Percentiles rank a stretch among this genome's conserved stretches.
Conservation (phyloP, 2,113 vertebrate genomes). For the Brachypteracias leptosomus region DNA sequence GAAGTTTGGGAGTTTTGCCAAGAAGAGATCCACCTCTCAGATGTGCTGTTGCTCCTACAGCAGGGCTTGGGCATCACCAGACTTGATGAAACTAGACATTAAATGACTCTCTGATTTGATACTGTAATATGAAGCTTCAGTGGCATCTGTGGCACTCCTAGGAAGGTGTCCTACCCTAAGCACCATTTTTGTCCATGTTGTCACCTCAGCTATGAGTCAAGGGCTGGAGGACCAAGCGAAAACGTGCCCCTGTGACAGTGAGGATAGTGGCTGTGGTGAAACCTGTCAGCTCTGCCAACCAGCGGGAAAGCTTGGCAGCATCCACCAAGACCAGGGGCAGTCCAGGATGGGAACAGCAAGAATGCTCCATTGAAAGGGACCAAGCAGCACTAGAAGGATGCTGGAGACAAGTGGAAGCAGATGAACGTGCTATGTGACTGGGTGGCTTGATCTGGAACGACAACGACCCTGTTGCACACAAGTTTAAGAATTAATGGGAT, state of each 20-base stretch:
- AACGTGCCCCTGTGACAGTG: rapidly evolving
- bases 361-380: not conserved
- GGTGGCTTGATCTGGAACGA: not conserved
- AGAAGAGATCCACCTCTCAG: not conserved
- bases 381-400: not conserved
- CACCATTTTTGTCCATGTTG: rapidly evolving
- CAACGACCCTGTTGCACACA: not conserved
- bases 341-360: not conserved
- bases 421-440: not conserved
- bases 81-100: not conserved
- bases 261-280: not conserved
- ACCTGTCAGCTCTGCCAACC: not conserved
- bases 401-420: not conserved
- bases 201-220: rapidly evolving
- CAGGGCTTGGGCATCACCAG: not conserved
- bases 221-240: not conserved
- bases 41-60: not conserved
- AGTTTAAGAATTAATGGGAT: slow-evolving; percentile 38
- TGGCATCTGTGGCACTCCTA: rapidly evolving
- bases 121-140: not conserved
- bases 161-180: not conserved
- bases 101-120: not conserved
- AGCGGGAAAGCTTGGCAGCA: not conserved
- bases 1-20: not conserved
- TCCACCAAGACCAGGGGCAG: not conserved